These are phyloP conservation scores for Seira sanloemensis DNA, from an alignment of 2,888 invertebrate species.

Conservation along the genomic window DNA sequence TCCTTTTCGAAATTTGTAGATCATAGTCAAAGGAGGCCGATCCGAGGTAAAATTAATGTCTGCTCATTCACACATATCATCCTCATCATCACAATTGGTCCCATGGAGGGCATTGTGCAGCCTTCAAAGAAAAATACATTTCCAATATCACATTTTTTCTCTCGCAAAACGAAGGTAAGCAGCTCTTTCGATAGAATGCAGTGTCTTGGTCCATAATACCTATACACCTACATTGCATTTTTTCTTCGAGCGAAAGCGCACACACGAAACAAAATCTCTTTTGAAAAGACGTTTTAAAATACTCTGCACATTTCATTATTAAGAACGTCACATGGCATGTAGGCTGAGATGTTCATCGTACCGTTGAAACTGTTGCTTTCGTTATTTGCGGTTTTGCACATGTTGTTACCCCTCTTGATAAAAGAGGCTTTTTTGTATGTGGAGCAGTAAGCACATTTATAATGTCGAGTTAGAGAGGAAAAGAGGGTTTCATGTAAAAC, in stretches of 20 bases:
- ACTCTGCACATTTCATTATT: not conserved
- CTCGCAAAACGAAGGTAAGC: not conserved
- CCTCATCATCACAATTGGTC: slow-evolving; percentile 7
- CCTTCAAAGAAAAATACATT: not conserved
- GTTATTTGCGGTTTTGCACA: slow-evolving; percentile 38
- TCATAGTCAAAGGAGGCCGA: slow-evolving; percentile 46
- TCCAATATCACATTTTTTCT: not conserved
- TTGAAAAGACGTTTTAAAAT: not conserved
- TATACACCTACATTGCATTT: not conserved
- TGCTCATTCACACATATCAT: slow-evolving; percentile 46
- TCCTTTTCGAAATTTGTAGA: slow-evolving; percentile 35
- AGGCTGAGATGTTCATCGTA: not conserved
- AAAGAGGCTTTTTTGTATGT: not conserved
- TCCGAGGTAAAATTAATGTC: slow-evolving; percentile 42
- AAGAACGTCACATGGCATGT: not conserved
- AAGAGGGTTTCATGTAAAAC: not conserved
- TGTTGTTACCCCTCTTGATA: not conserved
- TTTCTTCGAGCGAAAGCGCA: not conserved
- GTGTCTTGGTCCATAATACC: not conserved
- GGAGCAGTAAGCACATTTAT: not conserved
- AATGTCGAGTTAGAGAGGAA: not conserved
- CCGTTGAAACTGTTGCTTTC: slow-evolving; percentile 38
- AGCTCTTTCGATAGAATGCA: not conserved
- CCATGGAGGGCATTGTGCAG: not conserved
- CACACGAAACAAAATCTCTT: not conserved